Percentiles rank a stretch among this genome's conserved stretches.
These are phyloP conservation scores for Ctena decussata DNA, from an alignment of 2,888 invertebrate species.

Conservation along the genomic window DNA sequence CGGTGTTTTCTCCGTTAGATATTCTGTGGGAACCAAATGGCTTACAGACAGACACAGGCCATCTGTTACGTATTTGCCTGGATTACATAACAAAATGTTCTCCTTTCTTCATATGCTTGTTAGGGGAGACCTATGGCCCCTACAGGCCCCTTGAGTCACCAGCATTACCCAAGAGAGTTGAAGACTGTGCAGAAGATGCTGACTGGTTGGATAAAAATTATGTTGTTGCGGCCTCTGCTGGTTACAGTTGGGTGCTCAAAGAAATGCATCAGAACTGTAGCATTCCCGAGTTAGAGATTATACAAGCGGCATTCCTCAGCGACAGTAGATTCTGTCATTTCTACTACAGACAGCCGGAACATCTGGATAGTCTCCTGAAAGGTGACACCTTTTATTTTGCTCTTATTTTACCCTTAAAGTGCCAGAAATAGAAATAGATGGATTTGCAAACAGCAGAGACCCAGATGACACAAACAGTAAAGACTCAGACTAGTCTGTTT, in stretches of 20 bases:
- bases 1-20: slow-evolving; percentile 82
- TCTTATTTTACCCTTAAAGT: no score
- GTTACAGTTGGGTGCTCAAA: slow-evolving; percentile 84
- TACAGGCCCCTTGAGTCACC: slow-evolving; percentile 71
- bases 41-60: slow-evolving; percentile 69
- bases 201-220: slow-evolving; percentile 82
- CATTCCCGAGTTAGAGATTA: slow-evolving; percentile 84
- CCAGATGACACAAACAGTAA: no score
- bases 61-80: slow-evolving; percentile 75
- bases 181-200: slow-evolving; percentile 63
- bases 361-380: slow-evolving; percentile 71
- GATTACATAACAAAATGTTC: slow-evolving; percentile 79
- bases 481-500: no score
- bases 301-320: slow-evolving; percentile 79
- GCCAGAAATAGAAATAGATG: no score
- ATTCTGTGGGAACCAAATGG: slow-evolving; percentile 79
- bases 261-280: slow-evolving; percentile 81
- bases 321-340: slow-evolving; percentile 80
- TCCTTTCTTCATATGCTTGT: slow-evolving; percentile 84
- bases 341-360: slow-evolving; percentile 84
- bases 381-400: slow-evolving; percentile 33
- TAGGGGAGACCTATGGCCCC: slow-evolving; percentile 85
- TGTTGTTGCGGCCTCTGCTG: slow-evolving; percentile 79
- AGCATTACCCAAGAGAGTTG: slow-evolving; percentile 62
- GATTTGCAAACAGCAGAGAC: no score